Percentiles rank a stretch among this genome's conserved stretches.
These are phyloP conservation scores for Amblyteles armatorius DNA, from an alignment of 2,888 invertebrate species.

Conservation along the genomic window DNA sequence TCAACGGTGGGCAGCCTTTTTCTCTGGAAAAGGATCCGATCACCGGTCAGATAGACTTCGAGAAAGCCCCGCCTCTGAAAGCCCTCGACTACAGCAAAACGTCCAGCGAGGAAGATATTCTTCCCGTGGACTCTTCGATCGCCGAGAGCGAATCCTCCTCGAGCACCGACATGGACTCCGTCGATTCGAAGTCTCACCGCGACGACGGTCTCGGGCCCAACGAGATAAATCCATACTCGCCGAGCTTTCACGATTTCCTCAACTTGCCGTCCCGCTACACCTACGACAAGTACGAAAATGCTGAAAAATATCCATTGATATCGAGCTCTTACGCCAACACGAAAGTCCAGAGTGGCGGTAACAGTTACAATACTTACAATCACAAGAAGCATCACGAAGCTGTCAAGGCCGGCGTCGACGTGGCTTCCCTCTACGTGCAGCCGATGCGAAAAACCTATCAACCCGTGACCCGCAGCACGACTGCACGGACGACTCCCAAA, in stretches of 20 bases:
- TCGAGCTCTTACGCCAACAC: constrained; percentile 91
- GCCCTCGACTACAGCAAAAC: constrained; percentile 75
- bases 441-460: constrained; percentile 64
- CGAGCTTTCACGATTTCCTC: constrained; percentile 89
- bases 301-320: constrained; percentile 88
- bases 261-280: constrained; percentile 90
- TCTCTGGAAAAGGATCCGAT: constrained; percentile 89
- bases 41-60: constrained; percentile 89
- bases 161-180: constrained; percentile 80
- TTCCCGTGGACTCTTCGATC: not conserved
- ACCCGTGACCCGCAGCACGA: constrained; percentile 65
- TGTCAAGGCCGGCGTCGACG: constrained; percentile 58
- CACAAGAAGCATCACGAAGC: constrained; percentile 74
- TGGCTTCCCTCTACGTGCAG: constrained; percentile 59
- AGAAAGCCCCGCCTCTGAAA: constrained; percentile 81
- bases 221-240: constrained; percentile 87
- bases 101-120: not conserved
- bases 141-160: not conserved
- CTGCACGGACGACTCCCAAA: constrained; percentile 68
- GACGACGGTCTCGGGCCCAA: constrained; percentile 85
- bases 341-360: constrained; percentile 88
- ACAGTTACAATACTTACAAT: constrained; percentile 82
- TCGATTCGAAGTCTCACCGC: constrained; percentile 21
- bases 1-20: constrained; percentile 90
- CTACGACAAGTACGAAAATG: constrained; percentile 87